These are phyloP conservation scores for Pseudachorutes palmiensis DNA, from an alignment of 1,140 invertebrate species.

Conservation along the genomic window DNA sequence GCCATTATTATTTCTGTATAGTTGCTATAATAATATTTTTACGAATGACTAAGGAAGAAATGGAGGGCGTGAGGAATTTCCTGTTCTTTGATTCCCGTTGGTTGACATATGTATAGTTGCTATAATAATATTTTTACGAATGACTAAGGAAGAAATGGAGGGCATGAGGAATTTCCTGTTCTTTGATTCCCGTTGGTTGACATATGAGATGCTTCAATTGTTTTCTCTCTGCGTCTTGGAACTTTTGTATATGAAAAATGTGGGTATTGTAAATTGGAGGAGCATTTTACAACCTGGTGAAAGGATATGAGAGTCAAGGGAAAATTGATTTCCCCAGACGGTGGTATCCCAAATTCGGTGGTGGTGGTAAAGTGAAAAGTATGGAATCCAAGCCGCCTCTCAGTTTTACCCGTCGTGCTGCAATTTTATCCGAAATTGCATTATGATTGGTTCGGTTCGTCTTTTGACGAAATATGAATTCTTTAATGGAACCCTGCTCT, in stretches of 20 bases:
- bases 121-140: too few relatives aligned
- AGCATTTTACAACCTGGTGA: neutral
- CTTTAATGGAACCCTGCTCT: too few relatives aligned
- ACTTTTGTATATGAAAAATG: neutral
- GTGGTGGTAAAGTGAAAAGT: neutral
- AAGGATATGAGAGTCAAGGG: neutral
- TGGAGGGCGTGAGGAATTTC: too few relatives aligned
- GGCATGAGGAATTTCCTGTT: too few relatives aligned
- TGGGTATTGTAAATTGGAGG: neutral
- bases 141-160: too few relatives aligned
- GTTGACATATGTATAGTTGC: too few relatives aligned
- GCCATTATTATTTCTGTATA: too few relatives aligned
- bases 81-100: too few relatives aligned
- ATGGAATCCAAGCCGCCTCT: neutral
- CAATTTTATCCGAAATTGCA: neutral
- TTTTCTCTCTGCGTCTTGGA: neutral
- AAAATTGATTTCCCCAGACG: neutral
- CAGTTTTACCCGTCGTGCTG: neutral
- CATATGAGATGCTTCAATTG: too few relatives aligned
- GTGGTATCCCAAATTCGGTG: neutral
- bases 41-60: too few relatives aligned
- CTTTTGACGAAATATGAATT: neutral
- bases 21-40: too few relatives aligned
- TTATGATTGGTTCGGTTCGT: neutral
- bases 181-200: too few relatives aligned